phyloP scores from a whole-genome alignment of 2,113 vertebrate genomes.

The Micronisus gabar region DNA sequence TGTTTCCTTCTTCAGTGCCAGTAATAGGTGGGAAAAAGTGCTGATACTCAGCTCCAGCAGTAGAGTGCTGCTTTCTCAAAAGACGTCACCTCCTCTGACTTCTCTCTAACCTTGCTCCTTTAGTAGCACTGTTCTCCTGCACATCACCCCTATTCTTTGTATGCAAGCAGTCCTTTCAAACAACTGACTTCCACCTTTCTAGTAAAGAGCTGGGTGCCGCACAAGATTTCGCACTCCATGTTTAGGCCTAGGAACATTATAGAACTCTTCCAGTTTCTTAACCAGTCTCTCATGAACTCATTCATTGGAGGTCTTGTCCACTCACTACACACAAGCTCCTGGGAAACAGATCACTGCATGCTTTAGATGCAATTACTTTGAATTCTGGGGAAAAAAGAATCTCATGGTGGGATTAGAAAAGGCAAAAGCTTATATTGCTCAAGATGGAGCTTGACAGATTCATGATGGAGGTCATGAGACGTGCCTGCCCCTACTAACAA shows the following conservation, averaged over 20 bases:
- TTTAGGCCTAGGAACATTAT: not conserved
- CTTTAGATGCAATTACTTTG: slow-evolving; percentile 11
- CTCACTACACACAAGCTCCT: not conserved
- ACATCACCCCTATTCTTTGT: not conserved
- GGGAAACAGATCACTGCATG: not conserved
- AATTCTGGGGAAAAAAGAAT: not conserved
- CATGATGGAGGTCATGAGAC: slow-evolving; percentile 18
- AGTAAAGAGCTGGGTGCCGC: not conserved
- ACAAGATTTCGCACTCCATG: not conserved
- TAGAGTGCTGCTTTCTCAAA: not conserved
- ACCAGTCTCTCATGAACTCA: not conserved
- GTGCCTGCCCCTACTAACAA: not conserved
- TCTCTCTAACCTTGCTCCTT: not conserved
- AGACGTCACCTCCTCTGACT: not conserved
- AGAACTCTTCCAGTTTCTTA: not conserved
- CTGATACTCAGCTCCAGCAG: not conserved
- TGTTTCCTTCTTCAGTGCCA: not conserved
- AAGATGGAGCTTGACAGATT: slow-evolving; percentile 2
- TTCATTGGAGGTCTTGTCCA: not conserved
- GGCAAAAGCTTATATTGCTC: not conserved
- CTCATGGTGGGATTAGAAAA: not conserved
- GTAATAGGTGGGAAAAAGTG: not conserved
- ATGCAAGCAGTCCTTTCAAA: not conserved
- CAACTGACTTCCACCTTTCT: not conserved
- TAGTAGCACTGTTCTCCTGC: not conserved